phyloP scores from a whole-genome alignment of 2,888 invertebrate species.

The Drosophila birchii region DNA sequence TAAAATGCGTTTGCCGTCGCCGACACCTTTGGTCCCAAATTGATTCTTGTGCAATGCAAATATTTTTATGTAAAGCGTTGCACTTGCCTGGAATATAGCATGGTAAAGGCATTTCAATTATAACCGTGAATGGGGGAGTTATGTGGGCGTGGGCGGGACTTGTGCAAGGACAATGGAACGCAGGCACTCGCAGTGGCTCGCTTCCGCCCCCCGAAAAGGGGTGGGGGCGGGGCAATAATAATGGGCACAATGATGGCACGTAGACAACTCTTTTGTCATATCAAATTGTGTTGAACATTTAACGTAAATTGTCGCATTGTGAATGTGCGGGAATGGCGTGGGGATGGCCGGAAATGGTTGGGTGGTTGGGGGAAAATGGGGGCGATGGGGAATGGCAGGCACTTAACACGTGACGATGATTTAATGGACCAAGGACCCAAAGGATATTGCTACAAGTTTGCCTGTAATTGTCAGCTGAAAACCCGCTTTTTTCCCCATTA shows the following conservation, averaged over 20 bases:
- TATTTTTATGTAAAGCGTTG: slow-evolving; percentile 52
- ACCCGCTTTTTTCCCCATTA: slow-evolving; percentile 27
- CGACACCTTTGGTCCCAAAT: slow-evolving; percentile 68
- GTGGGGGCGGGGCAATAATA: slow-evolving; percentile 58
- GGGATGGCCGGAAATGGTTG: slow-evolving; percentile 9
- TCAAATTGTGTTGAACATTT: slow-evolving; percentile 77
- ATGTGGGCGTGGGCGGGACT: background rate
- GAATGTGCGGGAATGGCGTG: slow-evolving; percentile 5
- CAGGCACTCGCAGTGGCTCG: slow-evolving; percentile 25
- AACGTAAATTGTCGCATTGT: slow-evolving; percentile 78
- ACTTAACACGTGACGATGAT: slow-evolving; percentile 60
- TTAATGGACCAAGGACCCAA: slow-evolving; percentile 35
- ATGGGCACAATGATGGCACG: slow-evolving; percentile 73
- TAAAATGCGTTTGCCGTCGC: slow-evolving; percentile 44
- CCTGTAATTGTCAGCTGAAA: slow-evolving; percentile 47
- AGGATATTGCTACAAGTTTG: slow-evolving; percentile 51
- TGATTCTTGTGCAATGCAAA: slow-evolving; percentile 68
- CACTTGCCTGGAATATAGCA: slow-evolving; percentile 24
- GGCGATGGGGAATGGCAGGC: slow-evolving; percentile 56
- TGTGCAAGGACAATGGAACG: slow-evolving; percentile 66
- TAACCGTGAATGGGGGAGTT: slow-evolving; percentile 37
- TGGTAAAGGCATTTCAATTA: slow-evolving; percentile 59
- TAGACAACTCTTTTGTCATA: slow-evolving; percentile 79
- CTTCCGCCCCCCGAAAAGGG: slow-evolving; percentile 41
- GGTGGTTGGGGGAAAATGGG: background rate